A percentile compares a stretch with the other conserved stretches of the same genome.
Evolutionary conservation across 2,888 invertebrate species (phyloP).

Genomic region (Augiades crinisus): DNA sequence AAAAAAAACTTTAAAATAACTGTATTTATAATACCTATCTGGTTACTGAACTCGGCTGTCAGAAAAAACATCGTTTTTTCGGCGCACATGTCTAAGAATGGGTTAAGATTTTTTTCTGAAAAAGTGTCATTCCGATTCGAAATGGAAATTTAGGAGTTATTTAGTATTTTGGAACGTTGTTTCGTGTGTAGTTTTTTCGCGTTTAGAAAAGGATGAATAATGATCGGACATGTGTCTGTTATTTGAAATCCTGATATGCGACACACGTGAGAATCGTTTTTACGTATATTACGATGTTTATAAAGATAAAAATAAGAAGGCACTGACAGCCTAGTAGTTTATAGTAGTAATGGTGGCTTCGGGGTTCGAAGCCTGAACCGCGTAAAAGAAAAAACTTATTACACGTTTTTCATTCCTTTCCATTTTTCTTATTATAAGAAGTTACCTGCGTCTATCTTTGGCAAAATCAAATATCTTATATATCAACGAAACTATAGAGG

Average conservation of each 20-base stretch:
- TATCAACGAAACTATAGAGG: too few species aligned
- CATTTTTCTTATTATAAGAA: too few species aligned
- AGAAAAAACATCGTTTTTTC: constrained; percentile 51
- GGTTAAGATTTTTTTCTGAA: constrained; percentile 61
- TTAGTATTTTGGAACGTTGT: constrained; percentile 59
- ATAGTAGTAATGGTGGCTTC: not conserved
- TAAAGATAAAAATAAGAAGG: too few species aligned
- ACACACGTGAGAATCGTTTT: constrained; percentile 66
- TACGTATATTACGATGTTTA: constrained; percentile 28
- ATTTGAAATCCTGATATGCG: constrained; percentile 55
- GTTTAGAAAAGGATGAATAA: constrained; percentile 60
- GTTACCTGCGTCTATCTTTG: too few species aligned
- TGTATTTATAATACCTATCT: constrained; percentile 70
- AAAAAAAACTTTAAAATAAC: constrained; percentile 65
- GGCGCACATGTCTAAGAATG: constrained; percentile 65
- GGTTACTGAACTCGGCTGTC: constrained; percentile 69
- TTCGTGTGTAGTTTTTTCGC: constrained; percentile 42
- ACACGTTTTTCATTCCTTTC: too few species aligned
- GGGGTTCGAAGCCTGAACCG: too few species aligned
- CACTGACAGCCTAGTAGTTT: too few species aligned
- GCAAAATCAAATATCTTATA: too few species aligned
- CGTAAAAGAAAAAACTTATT: too few species aligned
- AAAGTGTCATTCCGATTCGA: constrained; percentile 73
- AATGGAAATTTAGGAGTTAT: constrained; percentile 73
- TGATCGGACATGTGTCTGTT: constrained; percentile 63